These are phyloP conservation scores for Phylloscopus trochilus DNA, from an alignment of 2,113 vertebrate genomes.

Conservation along the genomic window DNA sequence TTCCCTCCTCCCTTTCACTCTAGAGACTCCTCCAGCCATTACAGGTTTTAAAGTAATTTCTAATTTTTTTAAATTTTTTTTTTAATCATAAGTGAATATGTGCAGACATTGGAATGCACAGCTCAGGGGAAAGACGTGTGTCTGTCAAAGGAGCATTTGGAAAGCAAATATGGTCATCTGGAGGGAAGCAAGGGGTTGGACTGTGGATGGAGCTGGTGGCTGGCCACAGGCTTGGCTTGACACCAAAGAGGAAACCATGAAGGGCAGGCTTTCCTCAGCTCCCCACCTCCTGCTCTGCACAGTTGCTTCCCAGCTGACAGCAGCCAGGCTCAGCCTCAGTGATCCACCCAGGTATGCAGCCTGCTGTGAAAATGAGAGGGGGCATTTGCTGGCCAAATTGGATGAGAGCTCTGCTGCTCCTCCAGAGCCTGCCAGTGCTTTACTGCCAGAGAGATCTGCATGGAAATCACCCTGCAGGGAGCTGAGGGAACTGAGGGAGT, in stretches of 20 bases:
- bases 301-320: neutral
- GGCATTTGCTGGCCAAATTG: neutral
- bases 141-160: neutral
- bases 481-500: neutral
- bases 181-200: neutral
- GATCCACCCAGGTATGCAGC: neutral
- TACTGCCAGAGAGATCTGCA: neutral
- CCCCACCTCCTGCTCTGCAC: neutral
- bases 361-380: neutral
- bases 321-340: neutral
- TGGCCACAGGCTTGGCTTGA: neutral
- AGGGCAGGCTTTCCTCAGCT: neutral
- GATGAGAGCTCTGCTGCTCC: neutral
- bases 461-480: neutral
- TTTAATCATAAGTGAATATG: neutral
- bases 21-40: neutral
- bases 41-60: slow-evolving; percentile 26
- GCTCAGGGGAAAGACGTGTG: neutral
- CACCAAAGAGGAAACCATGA: neutral
- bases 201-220: neutral
- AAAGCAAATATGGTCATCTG: neutral
- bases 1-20: slow-evolving; percentile 46
- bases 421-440: neutral
- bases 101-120: neutral
- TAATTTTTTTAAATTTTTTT: neutral